Evolutionary conservation across 2,888 invertebrate species (phyloP).

Genomic region (Enchytraeus crypticus): DNA sequence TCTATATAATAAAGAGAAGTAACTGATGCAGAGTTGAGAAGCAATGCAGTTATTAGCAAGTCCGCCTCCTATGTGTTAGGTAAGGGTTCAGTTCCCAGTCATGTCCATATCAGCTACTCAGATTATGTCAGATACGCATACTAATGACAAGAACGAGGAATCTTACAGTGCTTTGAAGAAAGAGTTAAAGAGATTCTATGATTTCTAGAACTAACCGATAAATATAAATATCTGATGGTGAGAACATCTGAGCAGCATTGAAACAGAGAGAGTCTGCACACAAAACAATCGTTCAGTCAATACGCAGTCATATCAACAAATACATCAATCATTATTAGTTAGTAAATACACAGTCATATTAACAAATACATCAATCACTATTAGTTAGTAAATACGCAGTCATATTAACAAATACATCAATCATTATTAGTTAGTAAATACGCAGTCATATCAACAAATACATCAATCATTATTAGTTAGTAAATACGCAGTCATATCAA

Average conservation of each 20-base stretch:
- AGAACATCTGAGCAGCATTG: background rate
- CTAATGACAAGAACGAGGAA: no score
- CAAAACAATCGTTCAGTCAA: background rate
- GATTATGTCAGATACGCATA: no score
- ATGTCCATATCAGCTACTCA: no score
- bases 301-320: background rate
- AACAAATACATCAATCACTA: background rate
- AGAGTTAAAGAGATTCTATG: no score
- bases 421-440: no score
- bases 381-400: background rate
- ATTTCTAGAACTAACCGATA: background rate
- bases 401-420: background rate
- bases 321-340: background rate
- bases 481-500: no score
- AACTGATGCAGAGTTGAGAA: background rate
- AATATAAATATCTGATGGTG: conserved; percentile 2
- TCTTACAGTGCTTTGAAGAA: no score
- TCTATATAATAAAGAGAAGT: background rate
- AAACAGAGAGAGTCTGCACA: conserved; percentile 5
- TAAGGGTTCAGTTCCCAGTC: no score
- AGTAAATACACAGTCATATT: background rate
- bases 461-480: no score
- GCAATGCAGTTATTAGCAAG: background rate
- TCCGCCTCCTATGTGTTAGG: no score
- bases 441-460: no score